Base-by-base conservation (phyloP, 2,888 invertebrate species). In the Lithophane socia region DNA sequence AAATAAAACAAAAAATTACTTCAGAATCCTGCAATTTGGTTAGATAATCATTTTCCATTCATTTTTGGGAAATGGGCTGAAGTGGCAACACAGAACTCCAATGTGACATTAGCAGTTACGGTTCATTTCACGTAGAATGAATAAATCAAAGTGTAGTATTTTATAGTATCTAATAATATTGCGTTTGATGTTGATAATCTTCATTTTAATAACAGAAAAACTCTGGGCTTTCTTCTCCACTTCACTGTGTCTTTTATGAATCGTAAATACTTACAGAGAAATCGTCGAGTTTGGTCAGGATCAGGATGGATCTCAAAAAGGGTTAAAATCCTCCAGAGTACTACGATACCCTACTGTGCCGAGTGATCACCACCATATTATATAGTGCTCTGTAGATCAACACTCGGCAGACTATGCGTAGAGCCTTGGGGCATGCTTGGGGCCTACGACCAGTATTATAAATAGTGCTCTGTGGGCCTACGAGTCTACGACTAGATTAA, bases 21-120 rank as follows among this genome's bases (percentile, higher is more conserved):
- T 47, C 4, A n/a, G 16, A 37, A 49, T 69, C 5, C 18, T 5
- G 4, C 9, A 13, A 68, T 24, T 9, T 37, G 0, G 37, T 5
- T 16, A 37, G 0, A 70, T 18, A 0, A 7, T 24, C 2, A 42
- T 24, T 71, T 49, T 24, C n/a, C 60, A 49, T 13, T 52, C 2
- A 63, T 4, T 29, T 9, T 7, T 56, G 64, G 58, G 18, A 70
- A 42, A 47, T 49, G 0, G 0, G 0, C 16, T 29, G 5, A 42
- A 44, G 9, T 77, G 77, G 77, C 64, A 82, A 18, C 52, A 82
- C 75, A 58, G 0, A 13, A 58, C 0, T 74, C 13, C 7, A 29
- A 63, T 24, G 4, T 77, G 54, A 42, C 77, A 77, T 18, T n/a
- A 2, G 2, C 24, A 21, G 13, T 16, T 56, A 7, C 69, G 68